phyloP scores from a whole-genome alignment of 1,140 invertebrate species.

The Ips nitidus region DNA sequence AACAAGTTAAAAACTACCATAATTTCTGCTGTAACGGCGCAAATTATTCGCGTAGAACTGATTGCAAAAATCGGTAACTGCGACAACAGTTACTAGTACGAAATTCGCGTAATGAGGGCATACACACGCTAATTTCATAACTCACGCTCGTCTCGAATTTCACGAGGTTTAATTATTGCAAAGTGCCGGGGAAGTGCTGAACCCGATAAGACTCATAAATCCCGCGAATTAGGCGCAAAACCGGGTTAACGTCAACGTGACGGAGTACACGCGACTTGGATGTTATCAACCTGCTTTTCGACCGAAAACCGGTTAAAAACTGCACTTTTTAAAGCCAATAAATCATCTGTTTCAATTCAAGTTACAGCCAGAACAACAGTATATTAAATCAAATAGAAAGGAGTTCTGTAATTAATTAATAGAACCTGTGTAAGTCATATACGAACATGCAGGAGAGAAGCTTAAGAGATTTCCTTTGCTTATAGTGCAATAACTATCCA shows the following conservation, averaged over 20 bases:
- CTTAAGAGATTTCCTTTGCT: no score
- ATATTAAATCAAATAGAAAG: no score
- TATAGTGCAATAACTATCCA: no score
- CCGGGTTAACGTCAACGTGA: constrained; percentile 13
- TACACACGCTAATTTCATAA: background rate
- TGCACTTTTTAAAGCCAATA: background rate
- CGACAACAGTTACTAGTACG: no score
- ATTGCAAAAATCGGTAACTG: no score
- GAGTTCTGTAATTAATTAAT: no score
- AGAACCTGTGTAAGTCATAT: no score
- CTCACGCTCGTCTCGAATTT: constrained; percentile 24
- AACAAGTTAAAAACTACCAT: no score
- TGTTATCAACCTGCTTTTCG: constrained; percentile 10
- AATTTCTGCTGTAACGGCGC: no score
- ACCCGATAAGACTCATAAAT: constrained; percentile 28
- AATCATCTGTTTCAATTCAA: background rate
- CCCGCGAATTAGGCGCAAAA: constrained; percentile 26
- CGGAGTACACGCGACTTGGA: constrained; percentile 16
- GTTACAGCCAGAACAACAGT: background rate
- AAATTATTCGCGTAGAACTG: no score
- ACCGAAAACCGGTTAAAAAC: background rate
- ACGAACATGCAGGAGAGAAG: no score
- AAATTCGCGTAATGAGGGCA: no score
- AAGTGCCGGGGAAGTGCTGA: constrained; percentile 19
- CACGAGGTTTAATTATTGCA: constrained; percentile 29